Percentiles rank a stretch among this genome's conserved stretches.
Conservation (phyloP, 2,113 vertebrate genomes). For the Menidia beryllina region DNA sequence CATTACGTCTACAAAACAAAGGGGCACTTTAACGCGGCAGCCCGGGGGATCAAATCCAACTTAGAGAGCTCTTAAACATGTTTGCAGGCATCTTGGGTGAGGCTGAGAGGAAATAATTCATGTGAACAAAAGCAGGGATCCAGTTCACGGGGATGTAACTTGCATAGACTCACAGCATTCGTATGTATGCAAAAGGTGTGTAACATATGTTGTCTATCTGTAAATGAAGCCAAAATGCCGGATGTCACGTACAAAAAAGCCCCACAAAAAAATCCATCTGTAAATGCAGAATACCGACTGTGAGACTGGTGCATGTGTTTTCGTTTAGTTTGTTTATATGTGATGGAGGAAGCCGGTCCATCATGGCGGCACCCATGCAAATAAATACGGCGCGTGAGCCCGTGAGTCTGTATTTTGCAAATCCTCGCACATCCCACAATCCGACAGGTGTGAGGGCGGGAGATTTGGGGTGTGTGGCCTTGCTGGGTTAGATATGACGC, state of each 20-base stretch:
- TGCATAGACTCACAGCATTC: slow-evolving; percentile 3
- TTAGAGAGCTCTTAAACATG: slow-evolving; percentile 34
- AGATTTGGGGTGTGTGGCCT: slow-evolving; percentile 39
- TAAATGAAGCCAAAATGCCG: slow-evolving; percentile 3
- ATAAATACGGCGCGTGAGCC: slow-evolving; percentile 39
- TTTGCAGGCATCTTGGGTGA: slow-evolving; percentile 10
- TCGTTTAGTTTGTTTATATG: slow-evolving; percentile 1
- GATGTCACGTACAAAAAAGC: slow-evolving; percentile 46
- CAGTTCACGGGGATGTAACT: slow-evolving; percentile 18
- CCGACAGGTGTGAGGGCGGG: slow-evolving; percentile 59
- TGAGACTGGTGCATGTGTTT: slow-evolving; percentile 13
- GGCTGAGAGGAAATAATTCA: slow-evolving; percentile 22
- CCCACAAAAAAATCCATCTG: slow-evolving; percentile 1
- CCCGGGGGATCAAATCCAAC: slow-evolving; percentile 36
- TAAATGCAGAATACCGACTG: slow-evolving; percentile 54
- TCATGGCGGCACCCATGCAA: slow-evolving; percentile 51
- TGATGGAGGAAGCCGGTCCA: slow-evolving; percentile 21
- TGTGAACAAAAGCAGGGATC: slow-evolving; percentile 7
- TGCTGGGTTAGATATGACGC: slow-evolving; percentile 57
- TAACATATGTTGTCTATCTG: slow-evolving; percentile 13
- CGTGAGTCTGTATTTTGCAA: slow-evolving; percentile 58
- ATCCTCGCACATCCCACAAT: slow-evolving; percentile 52
- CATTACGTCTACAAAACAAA: slow-evolving; percentile 67
- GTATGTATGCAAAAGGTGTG: slow-evolving; percentile 50
- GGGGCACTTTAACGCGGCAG: slow-evolving; percentile 51